These are phyloP conservation scores for Cryptocheilus praepositus DNA, from an alignment of 2,888 invertebrate genomes.

Conservation along the genomic window DNA sequence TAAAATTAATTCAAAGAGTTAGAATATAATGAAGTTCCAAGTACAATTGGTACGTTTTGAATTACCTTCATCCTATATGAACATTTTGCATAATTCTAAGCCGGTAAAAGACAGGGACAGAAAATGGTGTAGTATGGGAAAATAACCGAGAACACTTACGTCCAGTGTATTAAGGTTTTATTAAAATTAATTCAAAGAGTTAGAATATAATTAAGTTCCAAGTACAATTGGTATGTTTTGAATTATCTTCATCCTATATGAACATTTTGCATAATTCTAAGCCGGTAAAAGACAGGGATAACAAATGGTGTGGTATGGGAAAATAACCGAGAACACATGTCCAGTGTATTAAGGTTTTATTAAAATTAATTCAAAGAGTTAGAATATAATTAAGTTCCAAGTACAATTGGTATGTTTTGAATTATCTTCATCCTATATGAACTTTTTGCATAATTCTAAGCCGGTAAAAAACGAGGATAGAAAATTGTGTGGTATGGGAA, in stretches of 20 bases:
- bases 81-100: not conserved
- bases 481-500: not conserved
- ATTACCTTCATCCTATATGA: not conserved
- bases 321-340: not conserved
- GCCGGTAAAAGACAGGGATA: not conserved
- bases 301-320: not conserved
- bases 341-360: constrained; percentile 69
- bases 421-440: not conserved
- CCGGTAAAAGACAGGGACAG: not conserved
- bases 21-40: constrained; percentile 61
- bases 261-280: not conserved
- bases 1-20: constrained; percentile 69
- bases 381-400: constrained; percentile 61
- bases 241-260: not conserved
- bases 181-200: constrained; percentile 69
- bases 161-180: constrained; percentile 68
- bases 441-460: not conserved
- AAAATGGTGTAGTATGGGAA: not conserved
- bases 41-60: constrained; percentile 49
- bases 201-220: constrained; percentile 60
- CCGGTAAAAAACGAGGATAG: not conserved
- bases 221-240: constrained; percentile 52
- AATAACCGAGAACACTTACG: not conserved
- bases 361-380: constrained; percentile 69
- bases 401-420: constrained; percentile 50